Base-by-base conservation (phyloP, 2,113 vertebrate genomes). In the Lepus europaeus region DNA sequence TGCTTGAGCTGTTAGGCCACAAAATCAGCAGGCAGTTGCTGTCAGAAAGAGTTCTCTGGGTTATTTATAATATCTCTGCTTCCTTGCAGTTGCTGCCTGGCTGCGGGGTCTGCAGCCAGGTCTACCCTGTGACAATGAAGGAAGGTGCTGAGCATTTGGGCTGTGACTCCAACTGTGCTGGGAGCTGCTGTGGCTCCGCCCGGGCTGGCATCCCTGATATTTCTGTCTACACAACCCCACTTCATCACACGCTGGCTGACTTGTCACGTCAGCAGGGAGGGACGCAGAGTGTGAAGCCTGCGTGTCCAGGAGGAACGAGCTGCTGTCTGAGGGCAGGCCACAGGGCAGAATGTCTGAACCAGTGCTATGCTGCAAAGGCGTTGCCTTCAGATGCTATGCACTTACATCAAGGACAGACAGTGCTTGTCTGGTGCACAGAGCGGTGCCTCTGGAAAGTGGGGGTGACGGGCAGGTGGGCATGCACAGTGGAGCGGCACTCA, bases 1-100 rank as follows among this genome's bases (percentile, higher is more conserved):
- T 97, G 96, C 97, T 97, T 92, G 94, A 98, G 97, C 98, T 97
- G 98, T 99, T 98, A 98, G 98, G 98, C 98, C 98, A 98, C 98
- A 98, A 97, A 98, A 95, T 98, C 98, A 97, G 97, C 97, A 98
- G 98, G 98, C 98, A 98, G 97, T 98, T 97, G 97, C 98, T 97
- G 96, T 97, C 97, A 97, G 97, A 97, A 96, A 98, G 96, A 96
- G 89, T 95, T 96, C 97, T 97, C 91, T 95, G 93, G 96, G 98
- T 97, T 98, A 98, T 98, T 98, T 98, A 97, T 98, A 97, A 95
- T 94, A 95, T 89, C 97, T 97, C 96, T 92, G 96, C 93, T 98
- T 98, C 97, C 97, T 98, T 97, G 97, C 89, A 95, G 96, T 97
- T 98, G 95, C 97, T 94, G 97, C 92, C 97, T 95, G 77, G 90